Evolutionary conservation across 92 coral and sea anemone species (phyloP).

Genomic region (Phenganax marumi): DNA sequence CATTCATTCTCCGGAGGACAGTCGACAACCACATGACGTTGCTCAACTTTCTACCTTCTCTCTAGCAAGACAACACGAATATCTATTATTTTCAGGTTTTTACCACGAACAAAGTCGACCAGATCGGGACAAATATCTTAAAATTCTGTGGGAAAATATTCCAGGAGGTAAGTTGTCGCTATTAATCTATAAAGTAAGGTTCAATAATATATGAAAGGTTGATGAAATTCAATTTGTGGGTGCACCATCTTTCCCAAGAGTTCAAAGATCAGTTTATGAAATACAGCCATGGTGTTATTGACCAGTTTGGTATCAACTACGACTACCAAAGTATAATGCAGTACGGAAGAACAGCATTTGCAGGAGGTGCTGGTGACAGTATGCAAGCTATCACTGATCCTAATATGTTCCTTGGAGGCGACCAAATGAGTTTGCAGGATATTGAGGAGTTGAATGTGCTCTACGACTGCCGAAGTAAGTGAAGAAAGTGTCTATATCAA

Average conservation of each 20-base stretch:
- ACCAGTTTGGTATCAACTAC: slow-evolving; percentile 13
- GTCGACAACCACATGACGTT: too few relatives aligned
- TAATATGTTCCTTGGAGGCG: not conserved
- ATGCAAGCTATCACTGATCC: slow-evolving; percentile 6
- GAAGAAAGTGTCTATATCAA: not conserved
- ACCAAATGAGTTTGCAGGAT: slow-evolving; percentile 40
- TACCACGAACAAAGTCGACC: slow-evolving; percentile 33
- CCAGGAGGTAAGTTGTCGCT: not conserved
- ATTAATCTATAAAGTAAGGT: too few relatives aligned
- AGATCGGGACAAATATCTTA: slow-evolving; percentile 17
- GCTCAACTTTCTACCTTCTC: too few relatives aligned
- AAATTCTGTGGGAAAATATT: slow-evolving; percentile 32
- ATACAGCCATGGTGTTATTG: not conserved
- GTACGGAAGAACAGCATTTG: slow-evolving; percentile 1
- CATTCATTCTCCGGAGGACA: too few relatives aligned
- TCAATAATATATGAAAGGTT: not conserved
- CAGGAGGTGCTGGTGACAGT: not conserved
- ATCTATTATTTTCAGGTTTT: slow-evolving; percentile 29
- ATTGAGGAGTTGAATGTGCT: slow-evolving; percentile 57
- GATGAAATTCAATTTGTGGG: not conserved
- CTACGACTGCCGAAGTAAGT: slow-evolving; percentile 66
- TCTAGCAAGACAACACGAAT: too few relatives aligned
- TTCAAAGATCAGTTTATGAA: not conserved
- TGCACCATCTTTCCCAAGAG: not conserved
- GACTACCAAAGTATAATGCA: slow-evolving; percentile 15